Evolutionary conservation across 2,888 invertebrate genomes (phyloP).

Genomic region (Meandrusa payeni): DNA sequence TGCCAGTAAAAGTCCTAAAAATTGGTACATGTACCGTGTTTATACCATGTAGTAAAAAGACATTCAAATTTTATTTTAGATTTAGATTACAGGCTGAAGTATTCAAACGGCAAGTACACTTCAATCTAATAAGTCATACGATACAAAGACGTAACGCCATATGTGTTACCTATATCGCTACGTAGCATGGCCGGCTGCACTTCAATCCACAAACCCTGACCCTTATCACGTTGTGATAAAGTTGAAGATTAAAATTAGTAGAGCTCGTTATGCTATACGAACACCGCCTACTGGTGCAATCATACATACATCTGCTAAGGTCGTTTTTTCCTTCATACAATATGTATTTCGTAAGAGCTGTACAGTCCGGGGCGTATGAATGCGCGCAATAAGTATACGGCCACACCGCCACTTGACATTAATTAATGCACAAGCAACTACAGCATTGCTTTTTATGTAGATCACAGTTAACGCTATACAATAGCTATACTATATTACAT

Average conservation of each 20-base stretch:
- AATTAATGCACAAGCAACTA: conserved; percentile 15
- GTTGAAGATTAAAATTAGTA: too few species aligned
- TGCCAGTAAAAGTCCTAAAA: too few species aligned
- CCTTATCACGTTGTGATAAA: conserved; percentile 9
- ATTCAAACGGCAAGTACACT: too few species aligned
- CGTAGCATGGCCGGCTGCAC: conserved; percentile 5
- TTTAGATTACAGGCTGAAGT: too few species aligned
- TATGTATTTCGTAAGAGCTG: conserved; percentile 7
- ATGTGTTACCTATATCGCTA: neutral
- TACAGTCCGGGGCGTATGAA: conserved; percentile 1
- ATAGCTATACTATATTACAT: too few species aligned
- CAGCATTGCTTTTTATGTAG: neutral
- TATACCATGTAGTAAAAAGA: too few species aligned
- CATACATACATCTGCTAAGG: conserved; percentile 9
- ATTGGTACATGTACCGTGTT: too few species aligned
- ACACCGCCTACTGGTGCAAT: conserved; percentile 4
- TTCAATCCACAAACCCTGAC: neutral
- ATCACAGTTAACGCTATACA: too few species aligned
- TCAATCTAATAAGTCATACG: neutral
- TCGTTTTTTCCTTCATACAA: conserved; percentile 12
- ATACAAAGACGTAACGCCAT: neutral
- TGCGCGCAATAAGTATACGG: conserved; percentile 13
- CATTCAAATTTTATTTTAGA: too few species aligned
- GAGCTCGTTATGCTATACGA: too few species aligned
- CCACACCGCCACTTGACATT: conserved; percentile 15